Evolutionary conservation across 2,113 vertebrate species (phyloP).

Genomic region (Perca schrenkii): DNA sequence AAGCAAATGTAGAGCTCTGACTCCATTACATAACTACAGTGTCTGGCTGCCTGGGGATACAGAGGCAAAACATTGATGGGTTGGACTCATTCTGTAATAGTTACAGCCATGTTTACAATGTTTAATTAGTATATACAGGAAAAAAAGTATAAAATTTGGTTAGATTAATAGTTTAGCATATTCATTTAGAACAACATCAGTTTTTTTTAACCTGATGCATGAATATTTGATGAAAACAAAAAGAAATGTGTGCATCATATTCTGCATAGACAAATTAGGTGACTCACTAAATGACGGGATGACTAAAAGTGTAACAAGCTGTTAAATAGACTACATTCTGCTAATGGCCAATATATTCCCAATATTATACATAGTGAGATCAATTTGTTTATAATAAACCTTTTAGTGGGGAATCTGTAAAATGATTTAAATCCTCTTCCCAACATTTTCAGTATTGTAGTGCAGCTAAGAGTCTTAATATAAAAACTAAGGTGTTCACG

Average conservation of each 20-base stretch:
- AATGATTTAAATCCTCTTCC: no score
- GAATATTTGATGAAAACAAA: background rate
- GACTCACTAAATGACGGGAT: background rate
- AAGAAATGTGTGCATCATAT: background rate
- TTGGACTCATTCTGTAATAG: background rate
- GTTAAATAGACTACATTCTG: background rate
- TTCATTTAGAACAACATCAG: background rate
- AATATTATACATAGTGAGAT: no score
- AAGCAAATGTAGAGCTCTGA: background rate
- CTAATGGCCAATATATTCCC: background rate
- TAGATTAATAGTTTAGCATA: background rate
- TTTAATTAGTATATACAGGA: background rate
- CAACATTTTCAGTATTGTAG: no score
- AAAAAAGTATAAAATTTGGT: background rate
- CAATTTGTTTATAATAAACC: no score
- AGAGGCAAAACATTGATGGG: background rate
- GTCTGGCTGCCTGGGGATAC: background rate
- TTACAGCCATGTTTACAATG: background rate
- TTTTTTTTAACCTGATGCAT: no score
- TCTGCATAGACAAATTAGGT: background rate
- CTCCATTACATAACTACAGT: constrained; percentile 22
- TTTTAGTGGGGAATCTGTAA: no score
- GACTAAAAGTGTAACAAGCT: background rate
- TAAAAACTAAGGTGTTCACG: no score
- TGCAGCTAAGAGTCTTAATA: no score